These are phyloP conservation scores for Euphonia xanthogaster DNA, from an alignment of 2,797 vertebrate species.

Conservation along the genomic window DNA sequence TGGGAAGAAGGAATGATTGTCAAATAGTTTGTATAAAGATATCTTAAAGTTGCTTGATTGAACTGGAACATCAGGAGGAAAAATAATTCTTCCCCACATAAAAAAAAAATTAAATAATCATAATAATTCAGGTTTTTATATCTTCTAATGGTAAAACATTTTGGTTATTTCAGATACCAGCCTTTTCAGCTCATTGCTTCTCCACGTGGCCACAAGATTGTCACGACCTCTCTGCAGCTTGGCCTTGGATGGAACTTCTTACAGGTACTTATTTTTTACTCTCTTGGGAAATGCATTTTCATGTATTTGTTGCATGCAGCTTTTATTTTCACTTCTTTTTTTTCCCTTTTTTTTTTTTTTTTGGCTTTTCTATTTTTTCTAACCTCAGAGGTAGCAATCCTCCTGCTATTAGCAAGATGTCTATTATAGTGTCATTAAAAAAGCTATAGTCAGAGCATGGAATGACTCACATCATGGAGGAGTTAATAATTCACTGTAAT, in stretches of 20 bases:
- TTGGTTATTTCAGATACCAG: conserved; percentile 38
- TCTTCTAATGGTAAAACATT: conserved; percentile 24
- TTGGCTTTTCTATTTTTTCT: conserved; percentile 2
- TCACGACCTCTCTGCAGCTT: neutral
- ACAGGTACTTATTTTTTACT: conserved; percentile 3
- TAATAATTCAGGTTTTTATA: neutral
- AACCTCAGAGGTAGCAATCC: conserved; percentile 75
- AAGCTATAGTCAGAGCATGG: conserved; percentile 79
- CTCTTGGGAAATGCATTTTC: conserved; percentile 45
- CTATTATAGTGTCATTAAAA: conserved; percentile 85
- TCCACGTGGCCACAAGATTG: neutral
- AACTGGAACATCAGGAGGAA: neutral
- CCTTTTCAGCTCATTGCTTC: conserved; percentile 9
- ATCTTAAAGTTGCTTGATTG: neutral
- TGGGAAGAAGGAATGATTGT: neutral
- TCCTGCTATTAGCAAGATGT: conserved; percentile 82
- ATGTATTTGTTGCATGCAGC: neutral
- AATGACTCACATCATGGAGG: conserved; percentile 84
- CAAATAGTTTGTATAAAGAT: neutral
- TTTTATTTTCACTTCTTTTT: conserved; percentile 33
- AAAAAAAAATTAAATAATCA: neutral
- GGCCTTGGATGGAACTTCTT: neutral
- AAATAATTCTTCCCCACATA: neutral
- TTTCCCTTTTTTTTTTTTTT: neutral
- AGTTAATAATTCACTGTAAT: conserved; percentile 86